Evolutionary conservation across 2,888 invertebrate genomes (phyloP).

Genomic region (Meiosimyza decipiens): DNA sequence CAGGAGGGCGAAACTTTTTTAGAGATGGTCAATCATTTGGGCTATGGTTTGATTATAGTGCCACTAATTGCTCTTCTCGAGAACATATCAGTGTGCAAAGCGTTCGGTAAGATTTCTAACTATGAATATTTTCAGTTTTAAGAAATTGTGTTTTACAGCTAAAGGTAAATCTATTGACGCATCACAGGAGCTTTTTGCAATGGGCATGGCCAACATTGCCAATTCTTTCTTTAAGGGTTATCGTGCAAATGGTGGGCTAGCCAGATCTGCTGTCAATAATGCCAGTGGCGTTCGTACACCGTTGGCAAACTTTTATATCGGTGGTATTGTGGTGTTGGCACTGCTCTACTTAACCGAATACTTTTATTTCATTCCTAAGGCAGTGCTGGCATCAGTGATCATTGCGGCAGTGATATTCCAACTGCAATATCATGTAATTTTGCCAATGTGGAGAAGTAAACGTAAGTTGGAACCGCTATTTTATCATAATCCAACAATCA

Average conservation of each 20-base stretch:
- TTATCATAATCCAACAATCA: no score
- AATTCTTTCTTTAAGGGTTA: conserved; percentile 87
- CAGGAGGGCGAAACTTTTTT: conserved; percentile 66
- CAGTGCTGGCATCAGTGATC: conserved; percentile 86
- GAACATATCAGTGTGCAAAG: conserved; percentile 76
- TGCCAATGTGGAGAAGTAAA: conserved; percentile 89
- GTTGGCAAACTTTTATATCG: conserved; percentile 83
- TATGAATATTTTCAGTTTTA: no score
- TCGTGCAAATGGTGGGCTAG: conserved; percentile 81
- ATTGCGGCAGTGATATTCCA: conserved; percentile 90
- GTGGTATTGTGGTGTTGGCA: conserved; percentile 82
- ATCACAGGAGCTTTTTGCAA: conserved; percentile 88
- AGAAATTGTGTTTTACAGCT: conserved; percentile 61
- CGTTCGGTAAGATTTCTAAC: conserved; percentile 48
- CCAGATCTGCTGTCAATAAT: conserved; percentile 85
- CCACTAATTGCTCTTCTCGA: conserved; percentile 88
- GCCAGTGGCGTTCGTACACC: conserved; percentile 88
- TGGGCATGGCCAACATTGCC: conserved; percentile 78
- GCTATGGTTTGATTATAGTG: conserved; percentile 84
- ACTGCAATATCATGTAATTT: conserved; percentile 85
- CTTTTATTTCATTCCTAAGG: conserved; percentile 85
- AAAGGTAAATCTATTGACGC: conserved; percentile 84
- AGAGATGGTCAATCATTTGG: conserved; percentile 81
- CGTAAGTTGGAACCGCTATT: conserved; percentile 70
- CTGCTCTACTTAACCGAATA: conserved; percentile 85